Evolutionary conservation across 2,113 vertebrate species (phyloP).

Genomic region (Sisor rabdophorus): DNA sequence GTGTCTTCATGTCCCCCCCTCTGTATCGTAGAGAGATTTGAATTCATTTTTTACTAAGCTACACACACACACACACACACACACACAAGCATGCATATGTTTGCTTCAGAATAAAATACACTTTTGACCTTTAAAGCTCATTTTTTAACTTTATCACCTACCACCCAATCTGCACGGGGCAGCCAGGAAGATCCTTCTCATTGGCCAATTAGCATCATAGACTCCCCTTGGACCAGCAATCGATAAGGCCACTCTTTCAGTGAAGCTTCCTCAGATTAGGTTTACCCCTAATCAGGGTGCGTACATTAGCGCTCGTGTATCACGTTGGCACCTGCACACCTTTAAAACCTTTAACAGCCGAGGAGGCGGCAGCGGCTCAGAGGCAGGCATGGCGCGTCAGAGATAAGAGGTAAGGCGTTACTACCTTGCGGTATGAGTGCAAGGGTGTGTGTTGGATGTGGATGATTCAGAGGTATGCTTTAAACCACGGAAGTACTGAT

Average conservation of each 20-base stretch:
- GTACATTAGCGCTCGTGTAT: constrained; percentile 57
- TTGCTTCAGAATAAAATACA: constrained; percentile 35
- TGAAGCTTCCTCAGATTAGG: constrained; percentile 34
- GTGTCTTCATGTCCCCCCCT: constrained; percentile 23
- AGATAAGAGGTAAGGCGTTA: constrained; percentile 51
- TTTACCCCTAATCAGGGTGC: constrained; percentile 53
- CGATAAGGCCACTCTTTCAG: constrained; percentile 59
- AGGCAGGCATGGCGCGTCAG: constrained; percentile 55
- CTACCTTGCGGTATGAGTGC: background rate
- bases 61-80: background rate
- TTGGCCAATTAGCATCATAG: constrained; percentile 58
- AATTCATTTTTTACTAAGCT: constrained; percentile 23
- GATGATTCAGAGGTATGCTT: constrained; percentile 6
- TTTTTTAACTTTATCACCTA: constrained; percentile 43
- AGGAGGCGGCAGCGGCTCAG: constrained; percentile 45
- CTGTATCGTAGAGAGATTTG: constrained; percentile 34
- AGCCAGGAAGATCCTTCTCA: constrained; percentile 56
- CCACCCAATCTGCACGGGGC: constrained; percentile 65
- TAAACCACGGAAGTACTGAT: constrained; percentile 12
- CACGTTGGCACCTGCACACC: constrained; percentile 56
- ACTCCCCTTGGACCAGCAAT: constrained; percentile 34
- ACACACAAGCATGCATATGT: background rate
- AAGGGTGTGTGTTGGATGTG: background rate
- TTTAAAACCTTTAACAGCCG: constrained; percentile 50
- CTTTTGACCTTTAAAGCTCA: constrained; percentile 7